A percentile compares a stretch with the other conserved stretches of the same genome.
phyloP scores from a whole-genome alignment of 2,797 vertebrate species.

The Acropternis orthonyx region DNA sequence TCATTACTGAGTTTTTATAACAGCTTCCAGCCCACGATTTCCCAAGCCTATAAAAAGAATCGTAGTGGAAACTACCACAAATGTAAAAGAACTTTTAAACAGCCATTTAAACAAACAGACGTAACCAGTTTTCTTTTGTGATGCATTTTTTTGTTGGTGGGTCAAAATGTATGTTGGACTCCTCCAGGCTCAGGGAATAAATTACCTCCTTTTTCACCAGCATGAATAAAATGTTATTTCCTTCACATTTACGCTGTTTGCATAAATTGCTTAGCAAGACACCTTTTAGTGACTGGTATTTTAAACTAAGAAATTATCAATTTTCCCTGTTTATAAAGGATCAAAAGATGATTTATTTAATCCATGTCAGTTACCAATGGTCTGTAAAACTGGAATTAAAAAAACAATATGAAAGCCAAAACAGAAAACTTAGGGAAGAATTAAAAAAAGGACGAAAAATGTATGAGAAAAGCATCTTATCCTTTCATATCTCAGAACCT shows the following conservation, averaged over 20 bases:
- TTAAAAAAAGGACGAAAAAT: background rate
- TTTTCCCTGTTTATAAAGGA: background rate
- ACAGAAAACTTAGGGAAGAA: background rate
- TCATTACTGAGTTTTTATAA: background rate
- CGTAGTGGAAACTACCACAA: background rate
- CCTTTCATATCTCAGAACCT: background rate
- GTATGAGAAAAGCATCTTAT: background rate
- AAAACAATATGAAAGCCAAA: background rate
- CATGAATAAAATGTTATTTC: background rate
- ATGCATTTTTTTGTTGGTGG: background rate
- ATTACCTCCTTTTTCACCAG: background rate
- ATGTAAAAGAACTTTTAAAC: slow-evolving; percentile 18
- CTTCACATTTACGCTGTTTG: background rate
- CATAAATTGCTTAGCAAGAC: background rate
- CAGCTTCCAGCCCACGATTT: slow-evolving; percentile 11
- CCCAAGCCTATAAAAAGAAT: slow-evolving; percentile 16
- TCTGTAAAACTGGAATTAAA: background rate
- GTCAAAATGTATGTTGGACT: background rate
- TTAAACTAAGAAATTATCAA: background rate
- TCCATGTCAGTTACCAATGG: background rate
- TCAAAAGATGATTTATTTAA: background rate
- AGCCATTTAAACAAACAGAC: background rate
- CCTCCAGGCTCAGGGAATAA: background rate
- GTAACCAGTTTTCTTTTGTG: background rate
- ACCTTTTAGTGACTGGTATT: background rate